Evolutionary conservation across 2,888 invertebrate species (phyloP), one percentile per base, ranked within the genome.

Genomic region (Coronaproctus castanopsis): DNA sequence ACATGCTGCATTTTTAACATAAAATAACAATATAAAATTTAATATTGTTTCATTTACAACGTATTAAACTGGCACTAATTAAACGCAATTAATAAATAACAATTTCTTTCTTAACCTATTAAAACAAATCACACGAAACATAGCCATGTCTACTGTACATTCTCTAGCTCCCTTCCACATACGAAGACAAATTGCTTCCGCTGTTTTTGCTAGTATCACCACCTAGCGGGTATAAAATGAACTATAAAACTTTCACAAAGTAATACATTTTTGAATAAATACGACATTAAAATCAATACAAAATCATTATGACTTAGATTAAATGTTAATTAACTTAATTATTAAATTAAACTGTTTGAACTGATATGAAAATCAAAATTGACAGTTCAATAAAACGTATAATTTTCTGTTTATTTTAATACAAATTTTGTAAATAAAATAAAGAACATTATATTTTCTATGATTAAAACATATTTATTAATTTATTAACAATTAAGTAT

Each of bases 81-180:
- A 36, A 36, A 36, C 36, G 36, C 36, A 36, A 36, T 36, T 36
- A 36, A 36, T 36, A 36, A 36, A 36, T 36, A 36, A 36, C 36
- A 36, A 36, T 36, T 36, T 36, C 36, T 36, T 36, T 36, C 36
- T 36, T 36, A 36, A 36, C 36, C 36, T 36, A 36, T 36, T 36
- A 36, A 36, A 36, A 36, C 14, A 36, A 5, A 36, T 14, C 36
- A 36, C 36, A 36, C 36, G 36, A 36, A 36, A 36, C 36, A 57
- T 61, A 62, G 62, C 67, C 67, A 67, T 67, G 66, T 67, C 66
- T 65, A 65, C 65, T 63, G 57, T 57, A 61, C 62, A 61, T 57
- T 62, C 64, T 61, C 63, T 61, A 60, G 60, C 36, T 62, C 59
- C 61, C 59, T 59, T 63, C 61, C 60, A 63, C 63, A 63, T 14